Evolutionary conservation across 2,113 vertebrate species (phyloP), one percentile per base, ranked within the genome.

Genomic region (Kryptolebias marmoratus): DNA sequence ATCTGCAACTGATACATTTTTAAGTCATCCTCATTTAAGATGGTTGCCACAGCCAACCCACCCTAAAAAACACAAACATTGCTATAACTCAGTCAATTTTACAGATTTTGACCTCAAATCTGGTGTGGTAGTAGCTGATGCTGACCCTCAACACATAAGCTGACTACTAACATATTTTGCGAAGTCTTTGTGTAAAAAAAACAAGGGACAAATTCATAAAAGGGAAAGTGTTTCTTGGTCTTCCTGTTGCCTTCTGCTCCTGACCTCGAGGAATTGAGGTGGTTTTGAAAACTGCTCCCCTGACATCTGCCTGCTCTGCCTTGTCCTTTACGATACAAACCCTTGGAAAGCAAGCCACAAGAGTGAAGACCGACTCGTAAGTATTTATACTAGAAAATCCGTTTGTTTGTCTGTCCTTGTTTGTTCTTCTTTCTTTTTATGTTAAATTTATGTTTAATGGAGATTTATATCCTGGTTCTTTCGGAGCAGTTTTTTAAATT

Each of bases 231-330:
- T 31, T 63, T 48, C 67, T 77, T 58, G 11, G 52, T 79, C 52
- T 31, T 68, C 42, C 55, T 13, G 31, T n/a, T 81, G 65, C 49
- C 56, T 9, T 36, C 30, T 77, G 65, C 54, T 75, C 54, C 71
- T 68, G 72, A 86, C 74, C 66, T 31, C 3, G 0, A 54, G 68
- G 53, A 30, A 30, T 22, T 45, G 42, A 50, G 60, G 58, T 79
- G 48, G 67, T 48, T 79, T 72, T 72, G 53, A 86, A 79, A 86
- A 86, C 64, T 54, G 61, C 54, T 59, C 52, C 32, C 47, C 45
- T 71, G 72, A 74, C 79, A 70, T 79, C 30, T 79, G 65, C 77
- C 72, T 73, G 50, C 45, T 30, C 31, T 85, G 73, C 77, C 57
- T n/a, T 85, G 54, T 75, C 58, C 27, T 49, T 16, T 44, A 64